Conservation (phyloP, 2,888 invertebrate species). For the Escarpia spicata region DNA sequence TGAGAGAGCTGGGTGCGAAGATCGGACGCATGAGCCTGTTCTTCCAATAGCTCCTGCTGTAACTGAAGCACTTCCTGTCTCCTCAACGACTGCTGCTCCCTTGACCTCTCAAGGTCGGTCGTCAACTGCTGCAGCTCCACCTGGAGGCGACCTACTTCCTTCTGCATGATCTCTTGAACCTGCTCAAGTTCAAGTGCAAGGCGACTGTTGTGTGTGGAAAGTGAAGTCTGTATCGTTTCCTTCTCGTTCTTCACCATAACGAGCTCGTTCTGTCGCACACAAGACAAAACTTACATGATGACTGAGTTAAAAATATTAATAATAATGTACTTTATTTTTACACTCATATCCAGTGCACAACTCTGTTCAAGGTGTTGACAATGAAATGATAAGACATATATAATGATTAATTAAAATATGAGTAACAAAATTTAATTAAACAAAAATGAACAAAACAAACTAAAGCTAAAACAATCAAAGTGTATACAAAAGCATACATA, state of each 20-base stretch:
- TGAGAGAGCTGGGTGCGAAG: conserved; percentile 45
- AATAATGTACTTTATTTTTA: no score
- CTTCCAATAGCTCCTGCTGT: conserved; percentile 46
- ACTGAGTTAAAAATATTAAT: no score
- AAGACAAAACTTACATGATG: conserved; percentile 45
- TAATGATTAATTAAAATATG: no score
- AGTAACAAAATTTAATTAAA: no score
- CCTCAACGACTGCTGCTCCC: conserved; percentile 44
- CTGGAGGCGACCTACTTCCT: conserved; percentile 48
- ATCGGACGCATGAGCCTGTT: not conserved
- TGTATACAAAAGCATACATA: no score
- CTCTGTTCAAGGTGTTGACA: no score
- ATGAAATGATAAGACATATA: no score
- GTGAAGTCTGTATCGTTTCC: conserved; percentile 19
- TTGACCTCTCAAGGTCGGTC: conserved; percentile 51
- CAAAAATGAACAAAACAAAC: no score
- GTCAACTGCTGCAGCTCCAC: conserved; percentile 52
- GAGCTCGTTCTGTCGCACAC: conserved; percentile 48
- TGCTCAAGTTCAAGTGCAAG: conserved; percentile 52
- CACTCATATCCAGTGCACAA: no score
- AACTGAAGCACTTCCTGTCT: conserved; percentile 43
- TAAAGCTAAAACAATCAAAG: no score
- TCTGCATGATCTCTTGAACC: conserved; percentile 52
- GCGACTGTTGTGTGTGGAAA: conserved; percentile 49
- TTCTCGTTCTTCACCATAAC: conserved; percentile 50